These are phyloP conservation scores for Typhlomys cinereus DNA, from an alignment of 2,113 vertebrate species.

Conservation along the genomic window DNA sequence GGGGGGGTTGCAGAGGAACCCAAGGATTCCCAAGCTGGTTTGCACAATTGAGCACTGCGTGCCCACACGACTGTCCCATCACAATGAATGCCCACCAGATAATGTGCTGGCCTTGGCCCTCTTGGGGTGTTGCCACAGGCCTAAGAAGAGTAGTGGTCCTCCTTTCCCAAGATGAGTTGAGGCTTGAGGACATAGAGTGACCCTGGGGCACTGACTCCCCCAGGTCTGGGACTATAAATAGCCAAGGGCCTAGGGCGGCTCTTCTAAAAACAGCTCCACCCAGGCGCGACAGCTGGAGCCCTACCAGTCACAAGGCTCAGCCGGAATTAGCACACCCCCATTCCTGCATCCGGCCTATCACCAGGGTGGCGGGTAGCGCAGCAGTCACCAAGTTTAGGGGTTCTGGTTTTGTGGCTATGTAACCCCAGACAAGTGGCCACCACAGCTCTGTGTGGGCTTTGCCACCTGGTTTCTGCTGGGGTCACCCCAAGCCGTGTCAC, in stretches of 20 bases:
- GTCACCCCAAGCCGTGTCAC: accelerated
- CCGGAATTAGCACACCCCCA: constrained; percentile 5
- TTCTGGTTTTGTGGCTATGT: not conserved
- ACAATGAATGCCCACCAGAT: accelerated
- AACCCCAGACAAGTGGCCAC: not conserved
- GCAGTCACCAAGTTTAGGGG: not conserved
- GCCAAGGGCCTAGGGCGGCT: not conserved
- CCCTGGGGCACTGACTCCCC: not conserved
- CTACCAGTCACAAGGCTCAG: constrained; percentile 25
- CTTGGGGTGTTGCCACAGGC: not conserved
- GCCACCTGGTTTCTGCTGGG: not conserved
- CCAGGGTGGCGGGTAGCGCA: not conserved
- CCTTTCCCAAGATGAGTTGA: not conserved
- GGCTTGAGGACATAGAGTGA: not conserved
- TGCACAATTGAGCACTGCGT: not conserved
- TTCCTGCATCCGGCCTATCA: not conserved
- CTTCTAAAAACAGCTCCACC: constrained; percentile 47
- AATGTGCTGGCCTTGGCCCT: not conserved
- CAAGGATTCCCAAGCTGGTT: accelerated
- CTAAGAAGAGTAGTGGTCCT: accelerated
- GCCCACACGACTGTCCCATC: no score
- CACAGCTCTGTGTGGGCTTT: accelerated
- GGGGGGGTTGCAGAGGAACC: not conserved
- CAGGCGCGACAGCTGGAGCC: constrained; percentile 20
- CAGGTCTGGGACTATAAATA: constrained; percentile 33